These are phyloP conservation scores for Sphenodon punctatus DNA, from an alignment of 2,797 vertebrate species.

Conservation along the genomic window DNA sequence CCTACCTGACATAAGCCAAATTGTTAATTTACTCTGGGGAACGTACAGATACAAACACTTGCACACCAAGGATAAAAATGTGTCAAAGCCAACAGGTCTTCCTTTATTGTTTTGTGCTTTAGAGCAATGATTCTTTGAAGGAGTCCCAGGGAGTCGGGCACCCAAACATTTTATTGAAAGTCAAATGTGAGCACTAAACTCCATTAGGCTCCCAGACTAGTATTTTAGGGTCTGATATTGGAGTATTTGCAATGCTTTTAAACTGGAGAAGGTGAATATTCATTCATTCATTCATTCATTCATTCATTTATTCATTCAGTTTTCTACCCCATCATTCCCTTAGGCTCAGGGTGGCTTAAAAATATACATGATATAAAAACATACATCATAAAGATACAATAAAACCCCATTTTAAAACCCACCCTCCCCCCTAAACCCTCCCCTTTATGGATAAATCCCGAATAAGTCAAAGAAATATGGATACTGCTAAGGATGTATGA, in stretches of 20 bases:
- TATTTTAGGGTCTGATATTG: neutral
- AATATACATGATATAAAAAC: no score
- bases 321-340: no score
- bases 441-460: neutral
- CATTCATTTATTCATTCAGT: no score
- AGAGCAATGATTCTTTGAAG: neutral
- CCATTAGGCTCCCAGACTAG: no score
- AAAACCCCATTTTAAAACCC: no score
- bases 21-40: neutral
- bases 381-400: no score
- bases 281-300: no score
- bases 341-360: no score
- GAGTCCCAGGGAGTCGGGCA: accelerated
- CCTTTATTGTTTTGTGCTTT: neutral
- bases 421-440: no score
- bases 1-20: neutral
- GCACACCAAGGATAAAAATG: neutral
- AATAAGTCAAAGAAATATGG: neutral
- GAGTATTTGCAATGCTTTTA: no score
- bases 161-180: neutral
- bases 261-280: no score
- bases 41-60: neutral
- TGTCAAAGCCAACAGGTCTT: neutral
- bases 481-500: neutral
- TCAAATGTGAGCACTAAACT: no score